These are phyloP conservation scores for Parauchenoglanis punctatus DNA, from an alignment of 2,797 vertebrate genomes.

Conservation along the genomic window DNA sequence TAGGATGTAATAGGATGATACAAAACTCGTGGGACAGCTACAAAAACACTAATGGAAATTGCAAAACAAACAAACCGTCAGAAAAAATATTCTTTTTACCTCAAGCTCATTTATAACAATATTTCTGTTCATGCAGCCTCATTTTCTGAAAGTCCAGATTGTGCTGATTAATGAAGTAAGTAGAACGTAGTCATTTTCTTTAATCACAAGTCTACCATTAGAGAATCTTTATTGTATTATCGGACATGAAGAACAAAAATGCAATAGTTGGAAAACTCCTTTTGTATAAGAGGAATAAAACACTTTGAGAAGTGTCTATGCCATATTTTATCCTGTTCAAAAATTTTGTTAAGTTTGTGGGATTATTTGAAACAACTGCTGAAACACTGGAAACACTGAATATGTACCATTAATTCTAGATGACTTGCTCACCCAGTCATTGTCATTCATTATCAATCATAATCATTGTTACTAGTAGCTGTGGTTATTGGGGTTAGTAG, in stretches of 20 bases:
- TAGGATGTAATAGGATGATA: not conserved
- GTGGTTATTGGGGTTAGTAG: not conserved
- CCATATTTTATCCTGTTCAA: not conserved
- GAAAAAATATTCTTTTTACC: not conserved
- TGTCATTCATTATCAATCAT: too few relatives aligned
- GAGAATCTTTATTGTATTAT: not conserved
- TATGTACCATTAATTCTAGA: not conserved
- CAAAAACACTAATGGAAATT: not conserved
- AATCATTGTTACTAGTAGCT: not conserved
- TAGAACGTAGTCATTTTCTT: not conserved
- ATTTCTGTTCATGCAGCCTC: not conserved
- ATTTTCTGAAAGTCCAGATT: not conserved
- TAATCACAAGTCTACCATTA: not conserved
- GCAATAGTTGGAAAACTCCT: not conserved
- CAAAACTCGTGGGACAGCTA: not conserved
- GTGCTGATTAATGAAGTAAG: not conserved
- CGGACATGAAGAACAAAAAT: not conserved
- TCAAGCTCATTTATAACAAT: not conserved
- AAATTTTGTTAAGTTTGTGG: not conserved
- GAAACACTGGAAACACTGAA: not conserved
- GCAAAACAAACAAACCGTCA: not conserved
- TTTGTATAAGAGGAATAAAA: not conserved
- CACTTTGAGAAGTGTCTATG: not conserved
- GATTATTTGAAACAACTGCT: not conserved
- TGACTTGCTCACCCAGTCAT: not conserved